Percentiles rank a stretch among this genome's conserved stretches.
phyloP scores from a whole-genome alignment of 2,888 invertebrate genomes.

The Xestoiulus laeticollis region DNA sequence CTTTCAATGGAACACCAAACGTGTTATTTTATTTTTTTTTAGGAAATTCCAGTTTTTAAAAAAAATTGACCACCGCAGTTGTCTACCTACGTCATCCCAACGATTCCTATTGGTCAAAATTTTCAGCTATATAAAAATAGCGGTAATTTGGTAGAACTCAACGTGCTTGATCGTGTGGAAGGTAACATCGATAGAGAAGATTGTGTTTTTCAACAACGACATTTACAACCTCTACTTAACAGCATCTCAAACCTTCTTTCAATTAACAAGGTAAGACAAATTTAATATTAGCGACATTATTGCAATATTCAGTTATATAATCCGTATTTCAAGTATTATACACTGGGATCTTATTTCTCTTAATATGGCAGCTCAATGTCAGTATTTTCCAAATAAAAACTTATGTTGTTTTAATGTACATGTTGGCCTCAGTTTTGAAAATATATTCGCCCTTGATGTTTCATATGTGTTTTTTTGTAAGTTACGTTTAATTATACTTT shows the following conservation, averaged over 20 bases:
- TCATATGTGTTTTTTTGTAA: not conserved
- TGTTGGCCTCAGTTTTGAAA: not conserved
- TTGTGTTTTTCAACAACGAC: not conserved
- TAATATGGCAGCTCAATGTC: not conserved
- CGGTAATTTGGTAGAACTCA: slow-evolving; percentile 14
- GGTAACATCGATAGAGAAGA: not conserved
- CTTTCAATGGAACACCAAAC: not conserved
- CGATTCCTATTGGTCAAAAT: not conserved
- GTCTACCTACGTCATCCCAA: slow-evolving; percentile 5
- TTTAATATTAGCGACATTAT: not conserved
- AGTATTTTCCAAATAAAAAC: not conserved
- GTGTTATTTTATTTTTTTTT: not conserved
- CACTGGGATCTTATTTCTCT: not conserved
- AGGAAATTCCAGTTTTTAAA: not conserved
- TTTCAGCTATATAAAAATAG: not conserved
- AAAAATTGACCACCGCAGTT: not conserved
- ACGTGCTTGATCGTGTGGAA: not conserved
- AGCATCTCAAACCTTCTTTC: not conserved
- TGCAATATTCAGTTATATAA: not conserved
- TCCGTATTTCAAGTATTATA: not conserved
- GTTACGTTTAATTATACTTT: slow-evolving; percentile 22
- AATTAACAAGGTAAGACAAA: not conserved
- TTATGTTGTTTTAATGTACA: not conserved
- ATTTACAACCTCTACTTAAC: not conserved
- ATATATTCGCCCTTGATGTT: not conserved